Evolutionary conservation across 1,140 invertebrate genomes (phyloP).

Genomic region (Gonioctena quinquepunctata): DNA sequence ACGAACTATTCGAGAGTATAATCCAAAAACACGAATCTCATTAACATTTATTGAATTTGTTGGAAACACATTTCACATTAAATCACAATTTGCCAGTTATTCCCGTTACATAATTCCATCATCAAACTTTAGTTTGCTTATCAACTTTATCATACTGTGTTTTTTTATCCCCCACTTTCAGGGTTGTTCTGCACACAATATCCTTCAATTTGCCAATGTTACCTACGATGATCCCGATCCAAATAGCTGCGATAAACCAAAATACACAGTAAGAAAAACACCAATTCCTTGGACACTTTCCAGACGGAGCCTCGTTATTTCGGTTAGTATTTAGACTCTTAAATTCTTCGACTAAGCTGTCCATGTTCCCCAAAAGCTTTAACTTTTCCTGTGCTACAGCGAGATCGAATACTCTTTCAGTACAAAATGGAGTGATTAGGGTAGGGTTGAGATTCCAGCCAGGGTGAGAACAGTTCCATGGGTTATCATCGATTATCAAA

Average conservation of each 20-base stretch:
- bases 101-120: no score
- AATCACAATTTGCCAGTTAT: no score
- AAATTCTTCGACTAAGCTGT: neutral
- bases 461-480: slow-evolving; percentile 27
- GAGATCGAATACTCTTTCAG: neutral
- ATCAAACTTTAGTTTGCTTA: neutral
- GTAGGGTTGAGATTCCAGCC: slow-evolving; percentile 18
- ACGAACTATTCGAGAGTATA: no score
- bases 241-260: slow-evolving; percentile 26
- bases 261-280: slow-evolving; percentile 26
- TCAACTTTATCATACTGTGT: neutral
- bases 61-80: no score
- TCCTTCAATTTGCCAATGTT: slow-evolving; percentile 24
- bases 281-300: slow-evolving; percentile 9
- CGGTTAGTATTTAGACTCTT: neutral
- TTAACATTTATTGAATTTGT: no score
- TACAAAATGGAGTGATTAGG: slow-evolving; percentile 24
- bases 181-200: slow-evolving; percentile 8
- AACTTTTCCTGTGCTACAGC: neutral
- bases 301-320: no score
- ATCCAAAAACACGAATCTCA: no score
- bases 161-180: neutral
- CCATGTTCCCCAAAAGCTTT: neutral
- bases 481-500: slow-evolving; percentile 27
- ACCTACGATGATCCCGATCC: slow-evolving; percentile 34